Evolutionary conservation across 2,113 vertebrate genomes (phyloP), one percentile per base, ranked within the genome.

Genomic region (Campylomormyrus numenius): DNA sequence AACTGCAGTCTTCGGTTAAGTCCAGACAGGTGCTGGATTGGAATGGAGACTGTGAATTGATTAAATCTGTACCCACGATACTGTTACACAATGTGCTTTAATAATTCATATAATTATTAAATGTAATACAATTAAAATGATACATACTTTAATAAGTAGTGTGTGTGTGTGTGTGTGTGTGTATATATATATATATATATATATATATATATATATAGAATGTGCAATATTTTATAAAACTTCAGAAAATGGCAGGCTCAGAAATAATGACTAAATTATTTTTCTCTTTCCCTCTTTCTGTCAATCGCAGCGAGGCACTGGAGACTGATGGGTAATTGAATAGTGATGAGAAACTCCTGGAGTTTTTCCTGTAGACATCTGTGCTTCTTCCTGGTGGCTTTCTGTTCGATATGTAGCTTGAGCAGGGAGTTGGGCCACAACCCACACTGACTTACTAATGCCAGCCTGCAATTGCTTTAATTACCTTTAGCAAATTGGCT

Each of bases 311-410:
- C 92, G 96, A 97, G 94, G 97, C 94, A 88, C 96, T 95, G 94
- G 96, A 96, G 92, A 94, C 92, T 92, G 96, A 97, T 88, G 96
- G 98, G 98, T 99, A 97, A 97, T 93, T 92, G 90, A 74, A 89
- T 91, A 88, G 48, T 91, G 62, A 90, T 85, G 85, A 89, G 24
- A 58, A 90, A 50, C 83, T 8, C 45, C 17, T 77, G 86, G 77
- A 48, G 66, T 89, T 80, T 87, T 24, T 8, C 58, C 85, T 2
- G 46, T 24, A 10, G 17, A 21, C 42, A 46, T 27, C 21, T 27
- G 9, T 48, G 89, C 56, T 13, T 56, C 7, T 88, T 50, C 87
- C 58, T 89, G 90, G 45, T 52, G 87, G 0, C n/a, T 3, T 88
- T 77, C 53, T 5, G 88, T 85, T 90, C 27, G 27, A 35, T 35